Evolutionary conservation across 2,113 vertebrate species (phyloP), one percentile per base, ranked within the genome.

Genomic region (Neopipo cinnamomea): DNA sequence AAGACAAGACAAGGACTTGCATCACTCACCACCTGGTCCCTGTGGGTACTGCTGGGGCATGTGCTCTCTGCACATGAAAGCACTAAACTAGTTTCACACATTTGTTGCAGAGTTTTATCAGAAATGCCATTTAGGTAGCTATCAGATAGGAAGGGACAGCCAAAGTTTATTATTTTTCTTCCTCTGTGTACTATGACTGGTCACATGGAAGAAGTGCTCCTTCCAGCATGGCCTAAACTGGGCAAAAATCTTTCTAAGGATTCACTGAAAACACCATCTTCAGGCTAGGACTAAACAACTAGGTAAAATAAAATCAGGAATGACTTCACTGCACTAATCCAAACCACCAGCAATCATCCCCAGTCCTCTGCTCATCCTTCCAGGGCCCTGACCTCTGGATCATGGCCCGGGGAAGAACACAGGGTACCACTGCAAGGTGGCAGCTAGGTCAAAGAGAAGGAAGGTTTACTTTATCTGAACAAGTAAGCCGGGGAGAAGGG

Each of bases 71-170:
- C 61, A 63, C 23, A 10, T 73, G 65, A 65, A 78, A 95, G 63
- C 41, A 58, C 68, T 91, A 42, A 86, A 28, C 6, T 8, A 56
- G 88, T 80, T 85, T 91, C 65, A 81, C 17, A 31, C 58, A 50
- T 67, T 17, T 41, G 25, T 9, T 20, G 61, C 46, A 78, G 25
- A 77, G 81, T 63, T 92, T 88, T 81, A 93, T 71, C 68, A 94
- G 63, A 94, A 93, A 79, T 79, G 55, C n/a, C 89, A 90, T 93
- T 92, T 92, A 86, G 59, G 50, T 53, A 91, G 87, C 61, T 78
- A 81, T 8, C 4, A 9, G 33, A 50, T 53, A 72, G 25, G n/a
- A 80, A 86, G 92, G 18, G 74, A 39, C 35, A 67, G 84, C 33
- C 33, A 31, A 46, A 79, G 14, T 2, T 85, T 61, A 44, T 1